Evolutionary conservation across 2,113 vertebrate genomes (phyloP), one percentile per base, ranked within the genome.

Genomic region (Dascyllus trimaculatus): DNA sequence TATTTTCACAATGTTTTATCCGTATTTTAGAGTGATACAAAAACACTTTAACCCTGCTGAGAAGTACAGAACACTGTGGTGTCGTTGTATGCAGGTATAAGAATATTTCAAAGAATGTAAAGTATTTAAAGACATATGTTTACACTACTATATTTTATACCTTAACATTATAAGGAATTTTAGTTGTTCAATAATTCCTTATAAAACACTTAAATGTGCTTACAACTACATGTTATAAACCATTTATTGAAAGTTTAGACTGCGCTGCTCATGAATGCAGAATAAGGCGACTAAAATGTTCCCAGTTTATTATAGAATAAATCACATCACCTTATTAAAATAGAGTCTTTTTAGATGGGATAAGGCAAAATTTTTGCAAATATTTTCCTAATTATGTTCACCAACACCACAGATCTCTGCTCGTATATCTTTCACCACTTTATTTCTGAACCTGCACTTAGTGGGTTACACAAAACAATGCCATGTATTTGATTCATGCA

Each of bases 401-500:
- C 19, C 4, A 3, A 18, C 18, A 25, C 46, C 59, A 18, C 24
- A 35, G 38, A 2, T 40, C 2, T 38, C 19, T 40, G 11, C 14
- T 40, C n/a, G 19, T 11, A 52, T 46, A 35, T 26, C 17, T 11
- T 51, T 56, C 2, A 14, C 22, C 0, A 2, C 0, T 22, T 77
- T 46, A 70, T 71, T 76, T 53, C 32, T 73, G 60, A 35, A 66
- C 19, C 11, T 65, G 63, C 58, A 54, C 48, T 72, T 35, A 35
- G 21, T 17, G 43, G 18, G 51, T 24, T 13, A 45, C 29, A 32
- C n/a, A n/a, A 59, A 68, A 51, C 48, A 51, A 76, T 66, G 49
- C 18, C 26, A 56, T 49, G 57, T 43, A 79, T 91, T 83, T 72
- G 68, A 84, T 75, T 46, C 60, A 78, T 11, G 54, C 80, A 78